Evolutionary conservation across 1,140 invertebrate species (phyloP), one percentile per base, ranked within the genome.

Genomic region (Sarcophaga bullata): DNA sequence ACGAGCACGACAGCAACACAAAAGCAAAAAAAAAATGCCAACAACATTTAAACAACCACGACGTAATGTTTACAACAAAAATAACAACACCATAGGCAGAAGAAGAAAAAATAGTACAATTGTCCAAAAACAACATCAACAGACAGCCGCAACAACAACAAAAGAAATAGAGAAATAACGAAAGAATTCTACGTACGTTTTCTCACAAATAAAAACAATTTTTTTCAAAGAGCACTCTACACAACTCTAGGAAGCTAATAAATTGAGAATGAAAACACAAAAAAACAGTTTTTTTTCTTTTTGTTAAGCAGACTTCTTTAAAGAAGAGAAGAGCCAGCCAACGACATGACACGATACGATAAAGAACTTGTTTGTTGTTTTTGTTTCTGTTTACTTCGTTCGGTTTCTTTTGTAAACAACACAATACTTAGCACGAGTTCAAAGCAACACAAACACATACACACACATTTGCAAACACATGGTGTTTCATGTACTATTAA

Each of bases 371-470:
- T 37, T 37, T 37, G 25, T 37, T n/a, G 54, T 58, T 58, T 58
- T 58, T 58, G 15, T 58, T 58, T n/a, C 0, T n/a, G 3, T 58
- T 58, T 58, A 4, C 11, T 15, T 58, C 6, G 11, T 6, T 58
- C 1, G 5, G 6, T 58, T 11, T 58, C 6, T 58, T n/a, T 25
- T 68, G 62, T 58, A 68, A 68, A 68, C 25, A 37, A 37, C 62
- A 68, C 62, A 17, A 68, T 19, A 68, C 62, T 68, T 68, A 68
- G 62, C 62, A 68, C 62, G 62, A 68, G 62, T 68, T 68, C 6
- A 68, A 68, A 58, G n/a, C 62, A 68, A 68, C 62, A 68, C 17
- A 19, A 17, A 68, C n/a, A 58, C 54, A n/a, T 15, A n/a, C 54
- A n/a, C 13, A n/a, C n/a, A 58, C n/a, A 58, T 15, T 58, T 58